These are phyloP conservation scores for Notarius quadriscutis DNA, from an alignment of 2,113 vertebrate genomes.

Conservation along the genomic window DNA sequence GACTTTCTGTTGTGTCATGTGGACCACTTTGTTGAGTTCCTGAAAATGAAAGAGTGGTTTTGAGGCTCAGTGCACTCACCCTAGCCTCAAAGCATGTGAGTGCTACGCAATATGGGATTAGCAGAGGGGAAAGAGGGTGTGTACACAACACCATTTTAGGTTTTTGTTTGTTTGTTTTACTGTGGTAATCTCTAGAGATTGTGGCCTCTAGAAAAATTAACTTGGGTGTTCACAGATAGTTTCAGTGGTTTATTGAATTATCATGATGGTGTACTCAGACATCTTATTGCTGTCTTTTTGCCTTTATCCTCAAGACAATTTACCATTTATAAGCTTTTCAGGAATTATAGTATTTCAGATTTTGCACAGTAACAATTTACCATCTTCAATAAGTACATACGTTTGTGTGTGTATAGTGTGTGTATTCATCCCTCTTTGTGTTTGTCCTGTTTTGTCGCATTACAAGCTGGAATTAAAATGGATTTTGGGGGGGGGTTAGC, in stretches of 20 bases:
- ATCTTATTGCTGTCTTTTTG: not conserved
- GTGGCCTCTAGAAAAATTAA: not conserved
- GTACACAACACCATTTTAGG: not conserved
- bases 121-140: not conserved
- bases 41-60: slow-evolving; percentile 63
- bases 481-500: no score
- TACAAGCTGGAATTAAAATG: no score
- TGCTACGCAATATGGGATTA: not conserved
- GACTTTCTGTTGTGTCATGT: slow-evolving; percentile 62
- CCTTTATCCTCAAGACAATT: not conserved
- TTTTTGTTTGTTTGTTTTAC: not conserved
- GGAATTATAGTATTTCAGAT: not conserved
- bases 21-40: slow-evolving; percentile 46
- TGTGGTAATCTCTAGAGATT: not conserved
- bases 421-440: no score
- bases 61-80: slow-evolving; percentile 54
- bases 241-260: not conserved
- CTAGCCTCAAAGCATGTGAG: slow-evolving; percentile 52
- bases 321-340: not conserved
- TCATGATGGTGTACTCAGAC: not conserved
- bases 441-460: no score
- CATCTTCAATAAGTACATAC: no score
- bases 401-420: no score
- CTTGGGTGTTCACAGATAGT: not conserved
- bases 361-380: not conserved